Conservation (phyloP, 2,888 invertebrate genomes). For the Holacanthella duospinosa region DNA sequence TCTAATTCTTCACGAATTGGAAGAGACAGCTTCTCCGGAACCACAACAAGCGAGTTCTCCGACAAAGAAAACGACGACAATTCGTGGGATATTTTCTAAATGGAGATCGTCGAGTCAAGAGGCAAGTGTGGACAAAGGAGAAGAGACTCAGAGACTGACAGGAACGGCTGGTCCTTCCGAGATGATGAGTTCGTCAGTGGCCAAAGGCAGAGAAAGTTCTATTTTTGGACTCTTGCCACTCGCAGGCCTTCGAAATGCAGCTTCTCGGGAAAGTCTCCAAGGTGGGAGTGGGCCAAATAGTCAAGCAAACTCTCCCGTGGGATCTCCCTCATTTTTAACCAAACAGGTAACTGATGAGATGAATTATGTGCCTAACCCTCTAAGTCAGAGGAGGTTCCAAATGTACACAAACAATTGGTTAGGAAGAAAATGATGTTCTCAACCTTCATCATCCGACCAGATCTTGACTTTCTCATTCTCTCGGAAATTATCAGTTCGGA, state of each 20-base stretch:
- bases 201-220: constrained; percentile 35
- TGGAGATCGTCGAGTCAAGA: constrained; percentile 38
- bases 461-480: background rate
- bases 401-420: background rate
- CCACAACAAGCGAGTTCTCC: constrained; percentile 27
- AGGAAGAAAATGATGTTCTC: background rate
- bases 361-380: background rate
- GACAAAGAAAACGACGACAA: constrained; percentile 25
- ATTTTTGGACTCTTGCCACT: constrained; percentile 37
- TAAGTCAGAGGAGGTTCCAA: background rate
- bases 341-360: constrained; percentile 26
- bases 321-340: constrained; percentile 34
- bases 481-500: background rate
- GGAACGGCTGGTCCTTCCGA: constrained; percentile 15
- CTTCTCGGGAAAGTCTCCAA: constrained; percentile 40
- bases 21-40: constrained; percentile 29
- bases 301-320: constrained; percentile 32
- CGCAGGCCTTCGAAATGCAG: constrained; percentile 38
- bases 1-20: constrained; percentile 32
- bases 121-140: constrained; percentile 34
- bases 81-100: constrained; percentile 35
- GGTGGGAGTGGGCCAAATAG: constrained; percentile 35
- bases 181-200: background rate
- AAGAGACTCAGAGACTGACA: constrained; percentile 29
- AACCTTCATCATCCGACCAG: background rate